These are phyloP conservation scores for Nasonia giraulti DNA, from an alignment of 1,140 invertebrate genomes.

Conservation along the genomic window DNA sequence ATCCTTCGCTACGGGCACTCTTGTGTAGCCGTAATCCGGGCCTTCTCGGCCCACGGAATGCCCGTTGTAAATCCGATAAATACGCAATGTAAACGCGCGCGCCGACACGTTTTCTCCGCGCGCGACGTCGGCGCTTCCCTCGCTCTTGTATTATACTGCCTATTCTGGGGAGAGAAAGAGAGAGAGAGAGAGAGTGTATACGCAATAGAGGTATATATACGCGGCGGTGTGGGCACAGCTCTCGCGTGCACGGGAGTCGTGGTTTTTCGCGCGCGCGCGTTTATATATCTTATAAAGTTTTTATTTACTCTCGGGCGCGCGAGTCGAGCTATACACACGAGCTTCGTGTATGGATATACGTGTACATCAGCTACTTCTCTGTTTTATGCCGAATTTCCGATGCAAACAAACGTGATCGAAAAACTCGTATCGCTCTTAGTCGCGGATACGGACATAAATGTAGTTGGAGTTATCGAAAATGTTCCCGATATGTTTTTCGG, in stretches of 20 bases:
- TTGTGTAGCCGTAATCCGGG: neutral
- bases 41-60: neutral
- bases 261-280: neutral
- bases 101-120: neutral
- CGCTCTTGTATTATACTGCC: neutral
- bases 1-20: neutral
- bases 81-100: conserved; percentile 18
- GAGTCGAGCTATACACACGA: neutral
- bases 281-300: conserved; percentile 5
- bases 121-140: neutral
- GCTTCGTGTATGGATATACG: neutral
- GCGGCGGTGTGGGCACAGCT: too few relatives aligned
- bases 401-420: conserved; percentile 34
- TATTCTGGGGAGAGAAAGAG: neutral
- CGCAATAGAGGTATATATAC: neutral
- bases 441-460: neutral
- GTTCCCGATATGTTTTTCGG: neutral
- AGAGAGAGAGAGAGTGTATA: neutral
- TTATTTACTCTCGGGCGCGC: neutral
- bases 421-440: conserved; percentile 15
- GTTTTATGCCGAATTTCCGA: neutral
- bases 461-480: neutral
- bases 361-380: neutral
- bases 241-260: neutral
- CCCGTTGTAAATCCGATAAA: conserved; percentile 37